Evolutionary conservation across 2,113 vertebrate species (phyloP).

Genomic region (Lycocorax pyrrhopterus): DNA sequence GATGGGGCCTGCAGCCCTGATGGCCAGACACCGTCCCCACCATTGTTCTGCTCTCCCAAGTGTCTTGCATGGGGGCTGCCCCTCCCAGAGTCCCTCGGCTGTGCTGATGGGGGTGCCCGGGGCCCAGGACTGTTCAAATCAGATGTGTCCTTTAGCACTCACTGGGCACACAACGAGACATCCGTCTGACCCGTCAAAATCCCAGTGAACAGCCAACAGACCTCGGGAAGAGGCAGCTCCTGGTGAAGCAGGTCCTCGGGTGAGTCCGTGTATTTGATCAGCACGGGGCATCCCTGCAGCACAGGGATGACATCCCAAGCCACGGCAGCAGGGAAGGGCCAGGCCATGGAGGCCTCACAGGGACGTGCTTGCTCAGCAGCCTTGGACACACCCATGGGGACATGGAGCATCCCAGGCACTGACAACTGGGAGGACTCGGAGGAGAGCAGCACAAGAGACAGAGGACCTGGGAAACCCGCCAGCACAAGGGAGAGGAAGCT

Average conservation of each 20-base stretch:
- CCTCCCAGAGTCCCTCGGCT: accelerated
- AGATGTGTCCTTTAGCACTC: not conserved
- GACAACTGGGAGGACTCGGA: not conserved
- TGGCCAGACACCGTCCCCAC: not conserved
- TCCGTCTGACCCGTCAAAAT: not conserved
- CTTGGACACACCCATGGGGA: accelerated
- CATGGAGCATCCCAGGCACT: not conserved
- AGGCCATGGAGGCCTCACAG: accelerated
- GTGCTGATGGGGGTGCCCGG: accelerated
- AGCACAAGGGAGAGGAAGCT: constrained; percentile 17
- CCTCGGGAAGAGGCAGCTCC: not conserved
- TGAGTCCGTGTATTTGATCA: accelerated
- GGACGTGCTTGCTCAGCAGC: not conserved
- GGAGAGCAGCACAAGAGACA: not conserved
- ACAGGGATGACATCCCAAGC: not conserved
- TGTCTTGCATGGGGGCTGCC: not conserved
- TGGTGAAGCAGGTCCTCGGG: not conserved
- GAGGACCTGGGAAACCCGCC: constrained; percentile 20
- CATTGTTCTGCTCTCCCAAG: accelerated
- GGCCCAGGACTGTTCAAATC: not conserved
- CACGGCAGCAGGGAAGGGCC: not conserved
- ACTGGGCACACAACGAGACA: not conserved
- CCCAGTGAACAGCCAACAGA: accelerated
- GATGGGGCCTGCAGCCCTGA: not conserved
- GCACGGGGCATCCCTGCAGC: accelerated